Conservation (phyloP, 2,888 invertebrate species). For the Noctua janthe region DNA sequence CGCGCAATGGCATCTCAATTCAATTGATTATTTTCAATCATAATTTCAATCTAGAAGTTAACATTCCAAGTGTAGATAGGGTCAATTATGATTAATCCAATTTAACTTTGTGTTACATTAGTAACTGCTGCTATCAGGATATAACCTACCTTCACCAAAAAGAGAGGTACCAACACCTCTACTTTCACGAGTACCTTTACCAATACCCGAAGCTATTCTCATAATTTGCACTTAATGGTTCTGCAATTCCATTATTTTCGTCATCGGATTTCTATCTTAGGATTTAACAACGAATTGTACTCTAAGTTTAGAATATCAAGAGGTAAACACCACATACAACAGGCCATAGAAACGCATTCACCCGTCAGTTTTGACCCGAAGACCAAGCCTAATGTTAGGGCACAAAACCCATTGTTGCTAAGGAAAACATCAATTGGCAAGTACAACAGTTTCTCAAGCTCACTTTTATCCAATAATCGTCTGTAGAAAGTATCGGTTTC, state of each 20-base stretch:
- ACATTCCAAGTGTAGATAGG: neutral
- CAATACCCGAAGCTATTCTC: neutral
- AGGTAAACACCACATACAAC: slow-evolving; percentile 39
- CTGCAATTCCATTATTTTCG: neutral
- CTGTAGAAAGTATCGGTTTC: slow-evolving; percentile 69
- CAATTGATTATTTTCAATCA: neutral
- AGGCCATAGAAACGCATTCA: neutral
- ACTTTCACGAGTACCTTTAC: neutral
- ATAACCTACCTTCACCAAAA: neutral
- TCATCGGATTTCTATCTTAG: neutral
- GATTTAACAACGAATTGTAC: slow-evolving; percentile 3
- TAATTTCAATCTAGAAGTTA: neutral
- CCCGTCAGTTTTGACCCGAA: slow-evolving; percentile 27
- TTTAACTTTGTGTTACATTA: neutral
- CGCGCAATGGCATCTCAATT: too few relatives aligned
- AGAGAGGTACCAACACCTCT: neutral
- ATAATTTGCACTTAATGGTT: neutral
- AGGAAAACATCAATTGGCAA: slow-evolving; percentile 25
- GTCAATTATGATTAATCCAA: neutral
- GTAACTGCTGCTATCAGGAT: neutral
- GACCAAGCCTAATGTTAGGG: slow-evolving; percentile 47
- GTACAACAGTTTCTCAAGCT: slow-evolving; percentile 58
- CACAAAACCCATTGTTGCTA: slow-evolving; percentile 33
- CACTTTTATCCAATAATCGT: slow-evolving; percentile 63
- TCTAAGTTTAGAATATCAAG: slow-evolving; percentile 5